Evolutionary conservation across 2,888 invertebrate species (phyloP).

Genomic region (Darwinula stevensoni): DNA sequence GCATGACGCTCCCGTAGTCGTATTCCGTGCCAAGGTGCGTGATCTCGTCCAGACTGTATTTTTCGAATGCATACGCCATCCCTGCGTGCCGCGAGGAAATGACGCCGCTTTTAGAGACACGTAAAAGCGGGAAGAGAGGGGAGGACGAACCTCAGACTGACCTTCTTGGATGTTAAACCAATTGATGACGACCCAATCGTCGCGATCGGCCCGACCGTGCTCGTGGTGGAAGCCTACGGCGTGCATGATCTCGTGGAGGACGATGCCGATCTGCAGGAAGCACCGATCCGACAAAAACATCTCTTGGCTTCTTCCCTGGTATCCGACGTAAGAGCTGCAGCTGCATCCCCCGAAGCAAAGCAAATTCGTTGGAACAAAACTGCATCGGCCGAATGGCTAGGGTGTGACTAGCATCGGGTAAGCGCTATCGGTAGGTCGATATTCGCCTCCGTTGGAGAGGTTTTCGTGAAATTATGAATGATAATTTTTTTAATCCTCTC

Average conservation of each 20-base stretch:
- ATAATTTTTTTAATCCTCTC: too few relatives aligned
- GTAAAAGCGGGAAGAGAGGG: too few relatives aligned
- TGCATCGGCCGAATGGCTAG: too few relatives aligned
- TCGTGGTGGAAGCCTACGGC: constrained; percentile 18
- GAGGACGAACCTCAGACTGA: too few relatives aligned
- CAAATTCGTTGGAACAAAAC: too few relatives aligned
- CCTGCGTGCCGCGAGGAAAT: constrained; percentile 9
- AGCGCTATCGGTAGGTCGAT: too few relatives aligned
- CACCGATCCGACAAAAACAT: background rate
- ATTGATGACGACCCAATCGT: constrained; percentile 14
- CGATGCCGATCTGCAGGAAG: constrained; percentile 6
- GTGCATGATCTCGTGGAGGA: constrained; percentile 19
- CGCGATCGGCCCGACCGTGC: constrained; percentile 17
- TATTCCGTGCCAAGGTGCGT: constrained; percentile 14
- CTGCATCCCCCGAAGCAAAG: too few relatives aligned
- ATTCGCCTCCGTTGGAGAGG: too few relatives aligned
- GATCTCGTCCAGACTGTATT: constrained; percentile 13
- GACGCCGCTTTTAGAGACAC: too few relatives aligned
- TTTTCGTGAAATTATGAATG: too few relatives aligned
- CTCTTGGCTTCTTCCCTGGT: background rate
- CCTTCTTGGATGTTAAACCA: constrained; percentile 14
- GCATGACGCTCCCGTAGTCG: constrained; percentile 11
- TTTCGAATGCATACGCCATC: constrained; percentile 15
- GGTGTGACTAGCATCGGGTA: too few relatives aligned
- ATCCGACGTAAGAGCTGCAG: background rate